A percentile compares a stretch with the other conserved stretches of the same genome.
phyloP scores from a whole-genome alignment of 2,113 vertebrate genomes.

The Xyrauchen texanus region DNA sequence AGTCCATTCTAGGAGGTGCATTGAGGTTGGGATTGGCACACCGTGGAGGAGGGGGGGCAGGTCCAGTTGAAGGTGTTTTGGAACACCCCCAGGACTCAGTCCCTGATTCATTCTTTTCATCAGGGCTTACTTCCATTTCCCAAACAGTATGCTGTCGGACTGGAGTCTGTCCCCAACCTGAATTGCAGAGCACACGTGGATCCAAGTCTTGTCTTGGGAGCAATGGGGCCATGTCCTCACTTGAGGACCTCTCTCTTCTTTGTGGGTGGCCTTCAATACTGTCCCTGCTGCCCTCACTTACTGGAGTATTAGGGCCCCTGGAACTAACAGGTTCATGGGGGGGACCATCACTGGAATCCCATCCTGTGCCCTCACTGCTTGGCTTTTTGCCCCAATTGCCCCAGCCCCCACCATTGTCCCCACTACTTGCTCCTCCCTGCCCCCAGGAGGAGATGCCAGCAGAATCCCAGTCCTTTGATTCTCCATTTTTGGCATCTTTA shows the following conservation, averaged over 20 bases:
- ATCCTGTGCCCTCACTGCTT: conserved; percentile 77
- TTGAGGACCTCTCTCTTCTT: conserved; percentile 76
- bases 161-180: conserved; percentile 97
- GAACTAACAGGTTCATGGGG: conserved; percentile 76
- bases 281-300: conserved; percentile 88
- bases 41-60: conserved; percentile 58
- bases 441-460: conserved; percentile 85
- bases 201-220: conserved; percentile 92
- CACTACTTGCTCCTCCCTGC: conserved; percentile 74
- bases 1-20: conserved; percentile 82
- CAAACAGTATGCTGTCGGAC: conserved; percentile 97
- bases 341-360: conserved; percentile 69
- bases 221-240: conserved; percentile 74
- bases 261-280: conserved; percentile 77
- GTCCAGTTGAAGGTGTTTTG: conserved; percentile 60
- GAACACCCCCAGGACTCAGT: conserved; percentile 85
- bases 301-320: conserved; percentile 84
- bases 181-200: conserved; percentile 93
- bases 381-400: conserved; percentile 73
- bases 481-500: conserved; percentile 78
- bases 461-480: conserved; percentile 86
- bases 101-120: conserved; percentile 84
- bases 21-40: conserved; percentile 60
- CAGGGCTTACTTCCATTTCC: conserved; percentile 93
- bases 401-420: conserved; percentile 72